Conservation (phyloP, 2,797 vertebrate species). For the Periparus ater region DNA sequence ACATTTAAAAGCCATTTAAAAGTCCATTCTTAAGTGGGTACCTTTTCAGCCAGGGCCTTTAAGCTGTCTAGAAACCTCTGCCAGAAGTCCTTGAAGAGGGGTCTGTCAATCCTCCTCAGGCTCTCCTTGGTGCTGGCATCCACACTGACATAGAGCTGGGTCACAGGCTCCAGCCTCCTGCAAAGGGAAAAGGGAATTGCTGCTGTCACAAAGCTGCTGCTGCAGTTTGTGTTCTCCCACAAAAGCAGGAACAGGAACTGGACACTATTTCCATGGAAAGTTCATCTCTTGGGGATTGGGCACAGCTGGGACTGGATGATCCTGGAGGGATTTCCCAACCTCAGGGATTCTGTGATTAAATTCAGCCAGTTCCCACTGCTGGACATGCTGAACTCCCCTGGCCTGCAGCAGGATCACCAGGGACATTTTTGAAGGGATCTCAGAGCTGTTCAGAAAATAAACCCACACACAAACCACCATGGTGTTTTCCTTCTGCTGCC, state of each 20-base stretch:
- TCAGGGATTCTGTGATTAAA: not conserved
- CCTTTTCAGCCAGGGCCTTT: constrained; percentile 92
- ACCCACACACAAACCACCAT: not conserved
- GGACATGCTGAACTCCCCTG: not conserved
- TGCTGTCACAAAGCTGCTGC: not conserved
- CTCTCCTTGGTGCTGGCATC: constrained; percentile 94
- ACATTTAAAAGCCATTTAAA: not conserved
- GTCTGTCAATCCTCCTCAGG: constrained; percentile 92
- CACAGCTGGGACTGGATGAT: too few relatives aligned
- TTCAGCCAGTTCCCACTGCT: not conserved
- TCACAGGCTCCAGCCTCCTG: constrained; percentile 91
- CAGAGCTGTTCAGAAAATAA: constrained; percentile 4
- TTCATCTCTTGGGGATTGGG: not conserved
- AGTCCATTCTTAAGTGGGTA: constrained; percentile 48
- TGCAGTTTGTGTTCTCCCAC: not conserved
- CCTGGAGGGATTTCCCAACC: not conserved
- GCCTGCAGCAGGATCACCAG: not conserved
- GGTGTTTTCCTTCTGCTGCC: not conserved
- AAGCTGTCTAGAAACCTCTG: constrained; percentile 90
- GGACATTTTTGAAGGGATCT: not conserved
- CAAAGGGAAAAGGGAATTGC: not conserved
- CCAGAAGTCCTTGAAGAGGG: constrained; percentile 98
- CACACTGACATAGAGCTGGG: constrained; percentile 94
- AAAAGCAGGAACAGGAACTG: not conserved
- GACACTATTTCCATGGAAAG: not conserved